Conservation (phyloP, 2,888 invertebrate species). For the Fabriciana adippe region DNA sequence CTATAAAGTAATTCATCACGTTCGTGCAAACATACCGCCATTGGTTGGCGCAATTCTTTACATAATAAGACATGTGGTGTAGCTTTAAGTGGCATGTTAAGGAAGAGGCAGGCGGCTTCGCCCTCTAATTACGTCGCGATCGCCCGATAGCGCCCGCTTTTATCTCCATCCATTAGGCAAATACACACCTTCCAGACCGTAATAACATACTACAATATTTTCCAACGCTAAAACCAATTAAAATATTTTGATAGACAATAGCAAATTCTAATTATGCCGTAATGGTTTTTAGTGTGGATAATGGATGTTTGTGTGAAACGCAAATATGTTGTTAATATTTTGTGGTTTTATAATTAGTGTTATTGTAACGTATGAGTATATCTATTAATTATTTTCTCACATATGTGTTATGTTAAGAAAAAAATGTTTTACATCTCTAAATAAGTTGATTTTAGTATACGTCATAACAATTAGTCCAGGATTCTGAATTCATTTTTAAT, state of each 20-base stretch:
- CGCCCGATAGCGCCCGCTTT: slow-evolving; percentile 76
- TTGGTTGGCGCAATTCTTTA: slow-evolving; percentile 45
- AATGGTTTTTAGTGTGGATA: slow-evolving; percentile 53
- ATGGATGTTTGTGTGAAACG: slow-evolving; percentile 62
- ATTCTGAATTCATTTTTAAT: too few relatives aligned
- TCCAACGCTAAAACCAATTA: slow-evolving; percentile 75
- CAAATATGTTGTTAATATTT: slow-evolving; percentile 59
- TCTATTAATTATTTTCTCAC: too few relatives aligned
- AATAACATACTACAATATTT: slow-evolving; percentile 77
- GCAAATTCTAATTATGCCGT: slow-evolving; percentile 67
- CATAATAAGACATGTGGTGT: slow-evolving; percentile 63
- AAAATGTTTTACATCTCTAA: too few relatives aligned
- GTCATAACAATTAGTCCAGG: too few relatives aligned
- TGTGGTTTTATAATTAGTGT: slow-evolving; percentile 38
- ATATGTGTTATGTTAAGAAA: too few relatives aligned
- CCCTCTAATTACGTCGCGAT: slow-evolving; percentile 76
- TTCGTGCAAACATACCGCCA: slow-evolving; percentile 20
- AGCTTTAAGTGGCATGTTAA: slow-evolving; percentile 75
- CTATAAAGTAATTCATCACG: slow-evolving; percentile 1
- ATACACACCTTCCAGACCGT: slow-evolving; percentile 76
- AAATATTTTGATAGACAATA: slow-evolving; percentile 81
- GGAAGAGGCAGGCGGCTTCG: slow-evolving; percentile 54
- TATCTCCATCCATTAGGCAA: slow-evolving; percentile 81
- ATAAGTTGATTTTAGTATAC: too few relatives aligned
- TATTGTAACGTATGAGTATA: slow-evolving; percentile 51